Conservation (phyloP, 1,140 invertebrate species). For the Acromyrmex echinatior region DNA sequence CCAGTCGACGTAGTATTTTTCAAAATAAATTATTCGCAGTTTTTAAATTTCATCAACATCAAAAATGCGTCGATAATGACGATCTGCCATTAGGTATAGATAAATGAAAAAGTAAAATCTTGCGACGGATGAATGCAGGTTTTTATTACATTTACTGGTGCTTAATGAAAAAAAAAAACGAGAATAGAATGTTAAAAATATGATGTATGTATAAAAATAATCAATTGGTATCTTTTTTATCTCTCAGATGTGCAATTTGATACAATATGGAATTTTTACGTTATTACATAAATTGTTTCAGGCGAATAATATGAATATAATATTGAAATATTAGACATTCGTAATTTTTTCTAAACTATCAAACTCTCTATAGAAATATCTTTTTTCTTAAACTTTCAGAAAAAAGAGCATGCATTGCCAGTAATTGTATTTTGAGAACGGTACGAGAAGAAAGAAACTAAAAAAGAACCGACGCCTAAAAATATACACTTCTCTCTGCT, state of each 20-base stretch:
- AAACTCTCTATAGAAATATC: background rate
- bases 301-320: background rate
- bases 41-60: no score
- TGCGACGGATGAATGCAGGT: no score
- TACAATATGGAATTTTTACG: background rate
- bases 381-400: conserved; percentile 1
- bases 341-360: background rate
- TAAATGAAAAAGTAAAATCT: background rate
- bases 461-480: conserved; percentile 64
- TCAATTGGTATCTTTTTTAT: background rate
- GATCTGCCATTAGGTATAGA: no score
- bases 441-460: conserved; percentile 45
- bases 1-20: no score
- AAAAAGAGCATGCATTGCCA: background rate
- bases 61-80: no score
- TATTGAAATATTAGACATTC: background rate
- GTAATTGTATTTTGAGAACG: conserved; percentile 44
- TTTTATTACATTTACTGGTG: background rate
- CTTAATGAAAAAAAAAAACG: background rate
- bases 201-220: no score
- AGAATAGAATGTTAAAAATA: background rate
- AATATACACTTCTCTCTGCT: conserved; percentile 49
- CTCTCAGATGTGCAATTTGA: background rate
- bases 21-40: no score
- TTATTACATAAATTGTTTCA: background rate